Evolutionary conservation across 2,888 invertebrate species (phyloP).

Genomic region (Synanthedon tipuliformis): DNA sequence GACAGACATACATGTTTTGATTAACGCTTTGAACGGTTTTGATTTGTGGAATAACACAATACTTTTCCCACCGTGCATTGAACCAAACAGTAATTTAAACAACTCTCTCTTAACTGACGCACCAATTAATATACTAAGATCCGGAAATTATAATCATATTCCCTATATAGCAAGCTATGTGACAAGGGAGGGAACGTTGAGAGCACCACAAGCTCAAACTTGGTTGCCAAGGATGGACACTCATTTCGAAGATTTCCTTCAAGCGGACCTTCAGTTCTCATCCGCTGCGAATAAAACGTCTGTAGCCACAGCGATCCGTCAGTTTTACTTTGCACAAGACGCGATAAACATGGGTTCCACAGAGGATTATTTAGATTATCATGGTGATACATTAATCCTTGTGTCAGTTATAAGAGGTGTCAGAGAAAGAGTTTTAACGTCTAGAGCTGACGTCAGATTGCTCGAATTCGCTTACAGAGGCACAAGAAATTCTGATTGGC

Average conservation of each 20-base stretch:
- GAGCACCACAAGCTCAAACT: constrained; percentile 32
- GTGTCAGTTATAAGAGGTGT: constrained; percentile 39
- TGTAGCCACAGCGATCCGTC: constrained; percentile 23
- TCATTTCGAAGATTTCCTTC: constrained; percentile 45
- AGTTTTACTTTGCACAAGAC: constrained; percentile 36
- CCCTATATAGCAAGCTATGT: constrained; percentile 47
- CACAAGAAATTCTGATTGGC: constrained; percentile 37
- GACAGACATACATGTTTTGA: constrained; percentile 28
- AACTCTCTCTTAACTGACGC: constrained; percentile 35
- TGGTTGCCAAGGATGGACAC: constrained; percentile 41
- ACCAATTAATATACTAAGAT: constrained; percentile 36
- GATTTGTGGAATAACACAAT: constrained; percentile 42
- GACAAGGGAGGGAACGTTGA: constrained; percentile 46
- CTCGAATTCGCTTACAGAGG: constrained; percentile 46
- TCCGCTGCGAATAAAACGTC: constrained; percentile 16
- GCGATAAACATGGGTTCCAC: constrained; percentile 32
- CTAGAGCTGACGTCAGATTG: constrained; percentile 31
- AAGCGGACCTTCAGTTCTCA: constrained; percentile 33
- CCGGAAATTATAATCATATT: constrained; percentile 38
- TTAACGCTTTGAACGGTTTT: constrained; percentile 24
- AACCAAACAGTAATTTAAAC: constrained; percentile 26
- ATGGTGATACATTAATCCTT: constrained; percentile 43
- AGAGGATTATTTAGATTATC: constrained; percentile 44
- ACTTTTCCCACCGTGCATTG: constrained; percentile 54
- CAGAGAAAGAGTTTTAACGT: constrained; percentile 35